Base-by-base conservation (phyloP, 1,140 invertebrate genomes). In the Daktulosphaira vitifoliae region DNA sequence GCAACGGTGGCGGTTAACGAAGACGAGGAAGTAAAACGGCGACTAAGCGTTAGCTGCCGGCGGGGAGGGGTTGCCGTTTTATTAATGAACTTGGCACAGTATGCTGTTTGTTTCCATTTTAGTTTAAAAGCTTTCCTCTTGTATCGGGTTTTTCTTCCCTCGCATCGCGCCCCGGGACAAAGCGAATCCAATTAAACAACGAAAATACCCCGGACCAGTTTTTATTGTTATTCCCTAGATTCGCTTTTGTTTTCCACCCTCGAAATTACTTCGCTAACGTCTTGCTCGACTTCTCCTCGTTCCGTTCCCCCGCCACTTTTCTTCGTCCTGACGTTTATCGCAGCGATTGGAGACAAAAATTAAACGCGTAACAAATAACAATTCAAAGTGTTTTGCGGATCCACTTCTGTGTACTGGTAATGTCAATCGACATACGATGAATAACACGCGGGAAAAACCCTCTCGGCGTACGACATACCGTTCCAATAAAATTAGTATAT, bases 31-130 rank as follows among this genome's bases (percentile, higher is more conserved):
- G 52, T 18, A 42, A 56, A 56, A 56, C 39, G 37, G n/a, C 38
- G 37, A 18, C 18, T 33, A 20, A 18, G n/a, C 9, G 20, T 20
- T 11, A 33, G 20, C 9, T 13, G 25, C 15, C 16, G 42, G 11
- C 42, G 23, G 42, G n/a, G 25, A n/a, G 9, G 18, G n/a, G 56
- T 16, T 33, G 56, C 56, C 56, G 42, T 62, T 62, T 62, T 62
- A 62, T 62, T 62, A 62, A 62, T 62, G 56, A 62, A 62, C 56
- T 62, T 62, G 56, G 56, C 56, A 62, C 56, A 62, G 56, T 62
- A 62, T 62, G 56, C 56, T 62, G 56, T 62, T 62, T 62, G 56
- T 62, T 62, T 62, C 56, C 56, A 62, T 62, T 62, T 62, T 46
- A 62, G 56, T 62, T 62, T 62, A 62, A 62, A 62, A 62, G 56